Conservation (phyloP, 2,113 vertebrate species). For the Anseranas semipalmata region DNA sequence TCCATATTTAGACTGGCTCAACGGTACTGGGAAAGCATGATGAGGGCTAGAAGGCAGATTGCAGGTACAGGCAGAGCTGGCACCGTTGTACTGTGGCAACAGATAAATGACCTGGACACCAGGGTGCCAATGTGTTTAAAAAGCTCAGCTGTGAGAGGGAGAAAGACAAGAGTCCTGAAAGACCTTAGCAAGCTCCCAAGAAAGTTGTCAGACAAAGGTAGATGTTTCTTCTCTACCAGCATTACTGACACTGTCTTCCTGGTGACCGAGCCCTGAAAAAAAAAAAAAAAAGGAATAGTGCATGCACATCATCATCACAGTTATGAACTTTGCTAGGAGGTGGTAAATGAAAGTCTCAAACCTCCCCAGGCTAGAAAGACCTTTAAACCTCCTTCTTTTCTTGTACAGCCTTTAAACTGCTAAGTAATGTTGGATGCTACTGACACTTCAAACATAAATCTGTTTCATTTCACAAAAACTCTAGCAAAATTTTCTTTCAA, state of each 20-base stretch:
- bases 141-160: not conserved
- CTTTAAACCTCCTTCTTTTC: not conserved
- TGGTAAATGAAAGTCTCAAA: not conserved
- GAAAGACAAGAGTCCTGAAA: not conserved
- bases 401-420: not conserved
- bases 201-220: not conserved
- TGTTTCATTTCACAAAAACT: not conserved
- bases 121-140: not conserved
- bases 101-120: not conserved
- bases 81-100: too few relatives aligned
- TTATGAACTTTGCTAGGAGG: not conserved
- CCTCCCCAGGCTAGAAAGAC: not conserved
- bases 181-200: not conserved
- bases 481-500: not conserved
- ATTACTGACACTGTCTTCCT: not conserved
- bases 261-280: not conserved
- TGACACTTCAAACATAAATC: not conserved
- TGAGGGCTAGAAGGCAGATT: not conserved
- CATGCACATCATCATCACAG: rapidly evolving
- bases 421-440: not conserved
- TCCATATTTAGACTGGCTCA: not conserved
- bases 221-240: not conserved
- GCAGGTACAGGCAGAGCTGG: not conserved
- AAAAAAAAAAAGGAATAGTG: not conserved
- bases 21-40: too few relatives aligned